phyloP scores from a whole-genome alignment of 1,140 invertebrate species.

The Nephotettix cincticeps region DNA sequence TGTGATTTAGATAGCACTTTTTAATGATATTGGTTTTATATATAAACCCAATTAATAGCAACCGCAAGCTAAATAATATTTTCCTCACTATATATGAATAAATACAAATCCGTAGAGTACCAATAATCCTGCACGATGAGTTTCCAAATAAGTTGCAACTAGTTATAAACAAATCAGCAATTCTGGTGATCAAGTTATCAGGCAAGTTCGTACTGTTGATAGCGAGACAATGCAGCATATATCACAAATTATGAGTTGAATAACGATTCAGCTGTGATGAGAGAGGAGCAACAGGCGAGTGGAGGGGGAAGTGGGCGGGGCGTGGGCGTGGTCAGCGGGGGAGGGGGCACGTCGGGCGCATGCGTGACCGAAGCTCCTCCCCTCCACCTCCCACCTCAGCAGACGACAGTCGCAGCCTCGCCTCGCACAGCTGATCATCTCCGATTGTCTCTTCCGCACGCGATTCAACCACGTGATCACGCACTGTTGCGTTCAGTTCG shows the following conservation, averaged over 20 bases:
- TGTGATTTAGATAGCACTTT: too few relatives aligned
- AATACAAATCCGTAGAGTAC: too few relatives aligned
- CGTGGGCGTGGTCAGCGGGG: not conserved
- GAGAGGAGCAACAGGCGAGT: constrained; percentile 4
- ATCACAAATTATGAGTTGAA: not conserved
- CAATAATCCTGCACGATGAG: too few relatives aligned
- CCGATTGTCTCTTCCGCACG: not conserved
- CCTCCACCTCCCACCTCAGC: not conserved
- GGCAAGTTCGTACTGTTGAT: too few relatives aligned
- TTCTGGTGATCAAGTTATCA: too few relatives aligned
- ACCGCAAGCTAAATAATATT: too few relatives aligned
- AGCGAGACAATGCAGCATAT: not conserved
- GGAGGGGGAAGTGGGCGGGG: not conserved
- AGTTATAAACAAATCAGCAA: too few relatives aligned
- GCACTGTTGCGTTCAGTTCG: too few relatives aligned
- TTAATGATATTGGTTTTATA: too few relatives aligned
- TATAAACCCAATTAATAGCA: too few relatives aligned
- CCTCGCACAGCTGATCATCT: constrained; percentile 11
- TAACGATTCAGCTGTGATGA: not conserved
- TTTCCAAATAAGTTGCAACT: too few relatives aligned
- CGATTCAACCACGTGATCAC: not conserved
- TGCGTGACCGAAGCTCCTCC: not conserved
- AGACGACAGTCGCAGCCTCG: not conserved
- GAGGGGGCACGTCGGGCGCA: not conserved
- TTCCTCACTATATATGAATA: too few relatives aligned